Conservation (phyloP, 2,797 vertebrate genomes). For the Onychomys arenicola region DNA sequence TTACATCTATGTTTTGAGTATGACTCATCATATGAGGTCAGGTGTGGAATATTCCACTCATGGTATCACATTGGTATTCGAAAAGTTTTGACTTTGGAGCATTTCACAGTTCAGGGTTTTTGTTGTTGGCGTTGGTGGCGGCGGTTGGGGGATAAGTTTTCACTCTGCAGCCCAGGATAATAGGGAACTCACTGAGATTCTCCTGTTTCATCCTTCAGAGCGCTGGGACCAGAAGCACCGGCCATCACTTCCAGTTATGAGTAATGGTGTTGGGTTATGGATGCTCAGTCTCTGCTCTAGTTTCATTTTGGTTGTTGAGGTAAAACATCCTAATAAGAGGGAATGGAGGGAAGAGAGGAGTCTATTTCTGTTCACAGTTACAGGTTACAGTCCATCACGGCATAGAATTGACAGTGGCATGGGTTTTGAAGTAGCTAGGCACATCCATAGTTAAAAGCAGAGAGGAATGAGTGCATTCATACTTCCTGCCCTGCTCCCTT, state of each 20-base stretch:
- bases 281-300: not conserved
- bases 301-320: not conserved
- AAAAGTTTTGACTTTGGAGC: not conserved
- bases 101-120: not conserved
- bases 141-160: no score
- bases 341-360: not conserved
- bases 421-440: no score
- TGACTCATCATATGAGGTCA: not conserved
- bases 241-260: not conserved
- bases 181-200: not conserved
- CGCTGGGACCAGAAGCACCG: not conserved
- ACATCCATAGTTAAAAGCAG: not conserved
- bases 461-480: not conserved
- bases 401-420: not conserved
- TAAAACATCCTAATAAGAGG: not conserved
- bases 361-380: not conserved
- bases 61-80: not conserved
- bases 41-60: slow-evolving; percentile 16
- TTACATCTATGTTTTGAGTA: not conserved
- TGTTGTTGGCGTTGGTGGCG: not conserved
- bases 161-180: not conserved
- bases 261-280: not conserved
- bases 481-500: not conserved
- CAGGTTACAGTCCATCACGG: no score
- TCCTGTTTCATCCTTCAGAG: not conserved